These are phyloP conservation scores for Cuniculus paca DNA, from an alignment of 2,797 vertebrate genomes.

Conservation along the genomic window DNA sequence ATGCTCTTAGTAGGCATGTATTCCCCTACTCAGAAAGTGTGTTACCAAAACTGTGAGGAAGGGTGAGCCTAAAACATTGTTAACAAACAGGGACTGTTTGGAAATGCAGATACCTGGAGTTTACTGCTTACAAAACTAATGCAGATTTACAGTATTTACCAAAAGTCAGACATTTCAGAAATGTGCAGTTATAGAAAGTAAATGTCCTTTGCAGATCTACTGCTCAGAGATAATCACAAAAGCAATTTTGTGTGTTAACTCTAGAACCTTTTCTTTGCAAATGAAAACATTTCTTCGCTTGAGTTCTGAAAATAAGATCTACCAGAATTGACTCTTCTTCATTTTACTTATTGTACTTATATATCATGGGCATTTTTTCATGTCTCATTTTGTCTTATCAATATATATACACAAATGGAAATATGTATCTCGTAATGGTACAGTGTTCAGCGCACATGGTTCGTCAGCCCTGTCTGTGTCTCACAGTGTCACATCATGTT, in stretches of 20 bases:
- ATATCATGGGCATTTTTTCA: background rate
- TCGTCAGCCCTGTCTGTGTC: background rate
- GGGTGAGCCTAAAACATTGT: background rate
- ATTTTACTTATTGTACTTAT: background rate
- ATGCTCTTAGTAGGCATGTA: background rate
- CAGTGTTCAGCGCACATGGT: background rate
- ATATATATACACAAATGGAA: background rate
- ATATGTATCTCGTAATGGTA: background rate
- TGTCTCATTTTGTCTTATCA: background rate
- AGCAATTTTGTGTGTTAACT: conserved; percentile 43
- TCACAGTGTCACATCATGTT: background rate
- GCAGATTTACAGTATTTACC: background rate
- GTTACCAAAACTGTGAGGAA: background rate
- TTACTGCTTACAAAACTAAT: conserved; percentile 18
- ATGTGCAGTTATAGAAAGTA: background rate
- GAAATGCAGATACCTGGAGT: conserved; percentile 24
- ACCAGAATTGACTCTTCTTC: background rate
- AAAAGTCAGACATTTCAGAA: conserved; percentile 36
- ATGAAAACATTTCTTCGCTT: conserved; percentile 27
- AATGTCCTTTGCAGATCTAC: background rate
- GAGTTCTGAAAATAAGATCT: conserved; percentile 22
- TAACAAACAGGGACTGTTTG: background rate
- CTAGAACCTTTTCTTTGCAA: conserved; percentile 38
- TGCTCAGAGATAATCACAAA: conserved; percentile 18
- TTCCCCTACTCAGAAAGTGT: background rate